Conservation (phyloP, 2,113 vertebrate species). For the Montifringilla adamsi region DNA sequence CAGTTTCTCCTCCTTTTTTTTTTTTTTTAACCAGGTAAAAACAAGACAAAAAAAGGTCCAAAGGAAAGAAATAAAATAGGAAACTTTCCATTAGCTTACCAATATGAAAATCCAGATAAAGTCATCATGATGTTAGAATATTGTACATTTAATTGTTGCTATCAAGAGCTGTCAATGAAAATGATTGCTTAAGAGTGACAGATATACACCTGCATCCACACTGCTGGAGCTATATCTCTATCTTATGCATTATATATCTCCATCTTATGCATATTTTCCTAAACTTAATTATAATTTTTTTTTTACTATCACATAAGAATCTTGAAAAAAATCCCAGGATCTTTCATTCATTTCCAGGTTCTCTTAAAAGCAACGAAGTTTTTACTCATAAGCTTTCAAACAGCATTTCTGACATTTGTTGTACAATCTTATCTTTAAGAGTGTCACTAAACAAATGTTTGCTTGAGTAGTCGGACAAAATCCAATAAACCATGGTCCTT, state of each 20-base stretch:
- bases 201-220: not conserved
- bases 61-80: not conserved
- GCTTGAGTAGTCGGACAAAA: conserved; percentile 28
- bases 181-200: not conserved
- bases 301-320: not conserved
- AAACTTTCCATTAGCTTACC: not conserved
- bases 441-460: conserved; percentile 25
- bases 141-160: not conserved
- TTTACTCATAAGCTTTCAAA: conserved; percentile 18
- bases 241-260: not conserved
- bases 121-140: not conserved
- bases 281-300: not conserved
- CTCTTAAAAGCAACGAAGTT: not conserved
- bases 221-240: not conserved
- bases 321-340: not conserved
- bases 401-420: conserved; percentile 18
- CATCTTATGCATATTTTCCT: not conserved
- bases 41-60: not conserved
- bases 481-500: conserved; percentile 42
- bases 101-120: not conserved
- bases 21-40: not conserved
- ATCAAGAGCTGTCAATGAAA: not conserved
- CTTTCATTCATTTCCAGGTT: not conserved
- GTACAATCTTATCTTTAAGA: not conserved
- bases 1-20: not conserved